Base-by-base conservation (phyloP, 2,113 vertebrate species). In the Malurus cyaneus region DNA sequence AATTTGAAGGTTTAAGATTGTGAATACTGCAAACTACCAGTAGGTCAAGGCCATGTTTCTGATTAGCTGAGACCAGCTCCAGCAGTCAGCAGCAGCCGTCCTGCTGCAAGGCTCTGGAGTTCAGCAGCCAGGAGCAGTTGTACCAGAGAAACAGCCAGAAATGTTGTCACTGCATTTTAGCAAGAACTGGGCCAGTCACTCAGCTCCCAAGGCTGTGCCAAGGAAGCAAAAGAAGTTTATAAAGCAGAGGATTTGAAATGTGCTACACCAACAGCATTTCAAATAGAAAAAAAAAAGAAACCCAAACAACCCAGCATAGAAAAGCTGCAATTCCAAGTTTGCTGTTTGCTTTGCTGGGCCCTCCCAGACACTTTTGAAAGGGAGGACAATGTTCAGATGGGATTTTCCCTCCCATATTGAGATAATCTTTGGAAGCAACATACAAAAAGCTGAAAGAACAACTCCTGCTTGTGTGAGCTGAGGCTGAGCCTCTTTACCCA, bases 321-420 rank as follows among this genome's bases (percentile, higher is more conserved):
- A 54, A 8, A 29, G 56, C 66, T 83, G 80, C 49, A 86, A 56
- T 50, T 83, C 71, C 15, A 53, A 64, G 50, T 79, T 57, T 50
- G 53, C 42, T 41, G 6, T 76, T 96, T 72, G 36, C 41, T 76
- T 53, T 39, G 65, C 46, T 82, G 87, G 74, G 54, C 50, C 46
- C 61, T 91, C 80, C 59, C 62, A 77, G 23, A 29, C 46, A 53
- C 57, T 87, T 87, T 14, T 72, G 34, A 87, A 89, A 91, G 69
- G 21, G 80, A 61, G 28, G 73, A 53, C 61, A 94, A 24, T 0
- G 1, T 78, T 95, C 77, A 80, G 72, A 95, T 87, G 95, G 94
- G 87, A 95, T 94, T 88, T 94, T 85, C 71, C 78, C 82, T 90
- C 94, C 94, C 93, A 93, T 85, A 44, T 85, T 93, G 91, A 96